Evolutionary conservation across 1,140 invertebrate species (phyloP), one percentile per base, ranked within the genome.

Genomic region (Ganaspis sp.): DNA sequence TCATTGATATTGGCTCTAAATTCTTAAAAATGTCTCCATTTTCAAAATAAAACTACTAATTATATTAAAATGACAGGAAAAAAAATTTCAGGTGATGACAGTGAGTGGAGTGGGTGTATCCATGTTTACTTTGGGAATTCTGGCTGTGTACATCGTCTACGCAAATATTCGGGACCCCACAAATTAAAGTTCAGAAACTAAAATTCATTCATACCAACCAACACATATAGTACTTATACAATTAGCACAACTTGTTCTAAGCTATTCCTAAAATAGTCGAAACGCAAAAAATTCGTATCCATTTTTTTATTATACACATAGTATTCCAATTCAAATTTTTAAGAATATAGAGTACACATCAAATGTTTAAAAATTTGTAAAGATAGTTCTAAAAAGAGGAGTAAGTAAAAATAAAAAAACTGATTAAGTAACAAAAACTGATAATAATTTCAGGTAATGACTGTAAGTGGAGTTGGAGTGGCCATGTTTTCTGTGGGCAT

Each of bases 401-500:
- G 6, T 34, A 17, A 17, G 45, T 17, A 17, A 17, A 15, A 49
- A 49, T 17, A 49, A 49, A n/a, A n/a, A 5, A 42, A n/a, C 8
- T 1, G 21, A 8, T 26, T 49, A 8, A 29, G 26, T 49, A 6
- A 26, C 9, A 12, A 45, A 40, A 0, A 23, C 9, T 34, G 3
- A 4, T n/a, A 34, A 29, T 49, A 64, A 21, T 79, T 79, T 23
- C 64, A 91, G 90, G 84, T 91, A 0, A 85, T 81, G 8, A 89
- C 87, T 1, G 87, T 91, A 11, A 85, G 88, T 45, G 88, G 88
- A 12, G 86, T 91, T 9, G 90, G 90, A 8, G 81, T 90, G 0
- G 85, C 85, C 0, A 90, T 90, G 89, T 91, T 90, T 70, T 75
- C 87, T 2, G 77, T 91, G 4, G 90, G 89, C 3, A 87, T 87